phyloP scores from a whole-genome alignment of 2,113 vertebrate species.

The Paratilapia polleni region DNA sequence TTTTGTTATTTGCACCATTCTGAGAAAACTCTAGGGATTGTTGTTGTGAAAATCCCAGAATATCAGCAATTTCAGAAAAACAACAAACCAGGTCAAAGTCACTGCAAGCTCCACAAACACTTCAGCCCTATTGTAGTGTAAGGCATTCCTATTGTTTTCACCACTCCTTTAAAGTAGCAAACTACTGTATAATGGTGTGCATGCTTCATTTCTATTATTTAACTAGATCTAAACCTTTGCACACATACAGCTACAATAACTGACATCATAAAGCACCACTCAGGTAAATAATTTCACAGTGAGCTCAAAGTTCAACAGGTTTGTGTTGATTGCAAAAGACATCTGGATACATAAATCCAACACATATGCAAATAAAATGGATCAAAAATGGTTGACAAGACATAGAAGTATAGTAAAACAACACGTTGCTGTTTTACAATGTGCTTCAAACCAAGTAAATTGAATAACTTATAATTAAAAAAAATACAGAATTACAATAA shows the following conservation, averaged over 20 bases:
- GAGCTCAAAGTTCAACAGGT: neutral
- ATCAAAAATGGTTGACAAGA: neutral
- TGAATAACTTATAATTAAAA: too few relatives aligned
- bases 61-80: neutral
- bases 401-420: neutral
- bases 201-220: neutral
- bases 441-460: neutral
- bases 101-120: neutral
- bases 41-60: neutral
- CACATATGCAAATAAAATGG: neutral
- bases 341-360: neutral
- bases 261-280: neutral
- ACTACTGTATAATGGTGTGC: neutral
- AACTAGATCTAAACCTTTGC: neutral
- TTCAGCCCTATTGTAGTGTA: neutral
- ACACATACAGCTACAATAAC: neutral
- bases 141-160: neutral
- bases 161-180: accelerated
- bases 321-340: neutral
- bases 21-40: neutral
- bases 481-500: too few relatives aligned
- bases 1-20: neutral
- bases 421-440: neutral
- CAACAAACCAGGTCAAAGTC: neutral
- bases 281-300: neutral